phyloP scores from a whole-genome alignment of 1,140 invertebrate species.

The Cherax destructor region DNA sequence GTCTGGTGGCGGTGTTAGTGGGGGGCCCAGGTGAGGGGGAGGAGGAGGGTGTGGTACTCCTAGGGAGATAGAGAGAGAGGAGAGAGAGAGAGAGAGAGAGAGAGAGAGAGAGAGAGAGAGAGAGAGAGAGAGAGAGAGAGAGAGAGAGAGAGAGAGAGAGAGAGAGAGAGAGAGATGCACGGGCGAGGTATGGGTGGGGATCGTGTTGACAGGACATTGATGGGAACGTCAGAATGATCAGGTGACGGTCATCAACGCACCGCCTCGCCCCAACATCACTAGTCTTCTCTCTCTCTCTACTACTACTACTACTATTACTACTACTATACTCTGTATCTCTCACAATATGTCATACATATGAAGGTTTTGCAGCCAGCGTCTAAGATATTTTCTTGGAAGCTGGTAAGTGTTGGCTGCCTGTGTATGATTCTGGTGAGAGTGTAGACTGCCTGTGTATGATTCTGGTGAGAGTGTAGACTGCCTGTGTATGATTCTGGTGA shows the following conservation, averaged over 20 bases:
- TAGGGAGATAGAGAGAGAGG: background rate
- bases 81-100: background rate
- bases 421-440: too few species aligned
- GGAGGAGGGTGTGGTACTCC: background rate
- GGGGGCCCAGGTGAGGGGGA: background rate
- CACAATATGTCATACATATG: too few species aligned
- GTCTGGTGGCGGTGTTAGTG: background rate
- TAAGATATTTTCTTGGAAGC: too few species aligned
- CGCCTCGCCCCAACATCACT: too few species aligned
- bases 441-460: too few species aligned
- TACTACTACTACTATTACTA: background rate
- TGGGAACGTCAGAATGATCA: background rate
- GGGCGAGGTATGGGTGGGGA: background rate
- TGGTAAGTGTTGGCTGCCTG: too few species aligned
- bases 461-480: too few species aligned
- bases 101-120: too few species aligned
- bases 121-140: background rate
- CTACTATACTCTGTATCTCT: too few species aligned
- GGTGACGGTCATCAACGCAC: background rate
- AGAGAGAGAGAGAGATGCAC: background rate
- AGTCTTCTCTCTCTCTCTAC: too few species aligned
- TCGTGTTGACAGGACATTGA: background rate
- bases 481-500: too few species aligned
- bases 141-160: background rate
- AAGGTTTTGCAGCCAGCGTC: too few species aligned